phyloP scores from a whole-genome alignment of 2,797 vertebrate species.

The Otus scops region DNA sequence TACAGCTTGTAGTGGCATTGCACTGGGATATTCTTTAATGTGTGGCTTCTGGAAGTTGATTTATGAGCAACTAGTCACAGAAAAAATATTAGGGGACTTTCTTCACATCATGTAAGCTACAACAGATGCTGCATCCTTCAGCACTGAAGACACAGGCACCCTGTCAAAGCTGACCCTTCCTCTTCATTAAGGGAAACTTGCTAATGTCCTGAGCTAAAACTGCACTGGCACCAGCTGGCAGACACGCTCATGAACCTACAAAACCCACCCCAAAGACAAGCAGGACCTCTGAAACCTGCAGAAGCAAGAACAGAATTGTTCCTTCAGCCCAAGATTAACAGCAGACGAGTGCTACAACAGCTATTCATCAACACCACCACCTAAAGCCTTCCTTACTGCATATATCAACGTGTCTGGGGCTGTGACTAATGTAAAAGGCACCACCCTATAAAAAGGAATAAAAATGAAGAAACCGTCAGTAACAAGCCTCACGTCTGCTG shows the following conservation, averaged over 20 bases:
- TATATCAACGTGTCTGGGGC: neutral
- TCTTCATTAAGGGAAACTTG: neutral
- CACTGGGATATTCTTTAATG: neutral
- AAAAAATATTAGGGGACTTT: conserved; percentile 7
- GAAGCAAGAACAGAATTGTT: neutral
- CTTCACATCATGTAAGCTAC: neutral
- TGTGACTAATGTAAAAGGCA: conserved; percentile 41
- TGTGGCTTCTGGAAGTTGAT: neutral
- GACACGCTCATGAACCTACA: neutral
- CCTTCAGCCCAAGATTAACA: conserved; percentile 28
- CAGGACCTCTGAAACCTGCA: neutral
- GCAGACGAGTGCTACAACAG: neutral
- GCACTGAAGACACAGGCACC: neutral
- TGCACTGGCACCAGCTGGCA: neutral
- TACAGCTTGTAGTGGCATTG: rapidly evolving
- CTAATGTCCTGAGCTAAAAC: neutral
- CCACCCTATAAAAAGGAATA: neutral
- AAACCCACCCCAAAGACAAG: neutral
- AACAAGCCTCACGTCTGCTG: neutral
- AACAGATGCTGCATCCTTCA: neutral
- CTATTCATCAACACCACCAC: conserved; percentile 36
- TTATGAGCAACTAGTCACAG: conserved; percentile 19
- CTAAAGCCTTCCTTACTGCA: neutral
- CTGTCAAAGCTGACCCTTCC: conserved; percentile 29
- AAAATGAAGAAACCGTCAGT: neutral